Evolutionary conservation across 2,888 invertebrate species (phyloP).

Genomic region (Eledone cirrhosa): DNA sequence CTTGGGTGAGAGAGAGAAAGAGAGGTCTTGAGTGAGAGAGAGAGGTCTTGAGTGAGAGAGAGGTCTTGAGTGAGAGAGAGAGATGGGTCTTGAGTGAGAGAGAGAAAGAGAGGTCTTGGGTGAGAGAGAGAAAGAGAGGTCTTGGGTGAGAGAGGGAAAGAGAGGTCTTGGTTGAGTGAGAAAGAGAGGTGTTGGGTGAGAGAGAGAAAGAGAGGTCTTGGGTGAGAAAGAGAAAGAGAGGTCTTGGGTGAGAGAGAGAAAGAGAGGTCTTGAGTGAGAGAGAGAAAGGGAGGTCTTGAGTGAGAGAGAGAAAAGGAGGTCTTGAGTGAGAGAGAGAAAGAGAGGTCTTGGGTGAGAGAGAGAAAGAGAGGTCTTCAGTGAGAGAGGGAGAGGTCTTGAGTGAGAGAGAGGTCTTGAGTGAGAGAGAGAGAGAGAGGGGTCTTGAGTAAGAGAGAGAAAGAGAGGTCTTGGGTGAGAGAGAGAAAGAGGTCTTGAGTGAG

Average conservation of each 20-base stretch:
- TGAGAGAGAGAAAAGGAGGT: background rate
- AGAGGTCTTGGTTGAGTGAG: background rate
- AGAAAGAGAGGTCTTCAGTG: too few species aligned
- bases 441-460: too few species aligned
- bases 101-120: too few species aligned
- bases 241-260: background rate
- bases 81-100: background rate
- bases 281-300: too few species aligned
- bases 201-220: too few species aligned
- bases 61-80: too few species aligned
- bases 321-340: background rate
- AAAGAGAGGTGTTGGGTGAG: background rate
- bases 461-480: background rate
- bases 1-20: background rate
- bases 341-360: background rate
- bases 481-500: too few species aligned
- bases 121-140: background rate
- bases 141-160: background rate
- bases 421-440: too few species aligned
- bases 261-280: background rate
- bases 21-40: too few species aligned
- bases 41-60: background rate
- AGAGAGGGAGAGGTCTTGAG: too few species aligned
- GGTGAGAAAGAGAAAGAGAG: background rate
- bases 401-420: too few species aligned